Evolutionary conservation across 2,888 invertebrate genomes (phyloP).

Genomic region (Oeneis ivallda): DNA sequence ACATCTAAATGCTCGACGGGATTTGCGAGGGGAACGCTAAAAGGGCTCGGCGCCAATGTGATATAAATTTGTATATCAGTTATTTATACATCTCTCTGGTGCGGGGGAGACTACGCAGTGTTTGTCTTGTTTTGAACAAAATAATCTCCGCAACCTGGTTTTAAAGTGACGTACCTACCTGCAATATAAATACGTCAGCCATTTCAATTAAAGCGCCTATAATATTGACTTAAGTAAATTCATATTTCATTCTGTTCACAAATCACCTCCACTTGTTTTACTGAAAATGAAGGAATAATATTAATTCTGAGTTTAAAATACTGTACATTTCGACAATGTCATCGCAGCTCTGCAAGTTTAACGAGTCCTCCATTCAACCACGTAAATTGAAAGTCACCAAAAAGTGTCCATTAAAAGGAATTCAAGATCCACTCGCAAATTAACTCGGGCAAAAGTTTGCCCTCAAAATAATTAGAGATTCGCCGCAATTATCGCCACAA

Average conservation of each 20-base stretch:
- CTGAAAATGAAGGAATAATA: conserved; percentile 54
- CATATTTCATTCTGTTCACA: conserved; percentile 37
- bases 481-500: conserved; percentile 80
- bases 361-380: conserved; percentile 74
- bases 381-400: conserved; percentile 77
- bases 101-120: conserved; percentile 49
- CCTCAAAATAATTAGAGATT: conserved; percentile 82
- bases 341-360: conserved; percentile 60
- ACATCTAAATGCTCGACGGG: conserved; percentile 61
- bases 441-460: conserved; percentile 79
- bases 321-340: conserved; percentile 51
- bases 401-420: conserved; percentile 79
- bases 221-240: conserved; percentile 29
- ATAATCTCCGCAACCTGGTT: conserved; percentile 43
- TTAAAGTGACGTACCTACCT: conserved; percentile 20
- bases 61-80: conserved; percentile 61
- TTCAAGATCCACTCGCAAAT: conserved; percentile 75
- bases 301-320: conserved; percentile 54
- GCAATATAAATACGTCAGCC: conserved; percentile 26
- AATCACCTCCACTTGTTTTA: conserved; percentile 32
- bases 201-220: conserved; percentile 29
- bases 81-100: conserved; percentile 52
- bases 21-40: conserved; percentile 76
- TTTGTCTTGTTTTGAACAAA: conserved; percentile 59
- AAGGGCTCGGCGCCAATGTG: conserved; percentile 67